Conservation (phyloP, 1,140 invertebrate genomes). For the Drosophila malerkotliana region DNA sequence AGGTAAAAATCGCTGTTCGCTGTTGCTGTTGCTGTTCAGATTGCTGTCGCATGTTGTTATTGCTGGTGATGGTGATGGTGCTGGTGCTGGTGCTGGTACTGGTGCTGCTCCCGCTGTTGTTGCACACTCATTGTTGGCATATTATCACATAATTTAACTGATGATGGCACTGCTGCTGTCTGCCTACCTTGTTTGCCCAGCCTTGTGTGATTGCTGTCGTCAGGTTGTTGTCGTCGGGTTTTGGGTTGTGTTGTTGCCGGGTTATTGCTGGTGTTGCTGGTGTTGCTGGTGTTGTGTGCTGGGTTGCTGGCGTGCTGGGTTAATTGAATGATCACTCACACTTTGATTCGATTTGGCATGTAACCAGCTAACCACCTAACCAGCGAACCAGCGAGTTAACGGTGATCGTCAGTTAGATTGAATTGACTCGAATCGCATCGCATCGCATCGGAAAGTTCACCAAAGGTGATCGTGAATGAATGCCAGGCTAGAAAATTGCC, state of each 20-base stretch:
- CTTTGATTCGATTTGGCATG: conserved; percentile 78
- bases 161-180: conserved; percentile 66
- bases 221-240: conserved; percentile 28
- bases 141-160: conserved; percentile 82
- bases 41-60: conserved; percentile 7
- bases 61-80: not conserved
- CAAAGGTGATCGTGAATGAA: conserved; percentile 45
- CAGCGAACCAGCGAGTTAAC: conserved; percentile 23
- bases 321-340: conserved; percentile 82
- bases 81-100: conserved; percentile 18
- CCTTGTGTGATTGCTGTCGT: conserved; percentile 60
- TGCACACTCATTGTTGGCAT: conserved; percentile 81
- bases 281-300: conserved; percentile 15
- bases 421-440: conserved; percentile 20
- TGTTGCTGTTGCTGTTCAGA: conserved; percentile 16
- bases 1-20: conserved; percentile 36
- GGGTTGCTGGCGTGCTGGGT: conserved; percentile 64
- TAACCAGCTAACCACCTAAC: conserved; percentile 20
- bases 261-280: conserved; percentile 31
- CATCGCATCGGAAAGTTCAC: conserved; percentile 33
- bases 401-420: conserved; percentile 57
- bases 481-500: conserved; percentile 12
- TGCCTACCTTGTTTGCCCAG: conserved; percentile 48
- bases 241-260: conserved; percentile 30
- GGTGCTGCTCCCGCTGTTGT: conserved; percentile 46